These are phyloP conservation scores for Grantiella picta DNA, from an alignment of 2,113 vertebrate species.

Conservation along the genomic window DNA sequence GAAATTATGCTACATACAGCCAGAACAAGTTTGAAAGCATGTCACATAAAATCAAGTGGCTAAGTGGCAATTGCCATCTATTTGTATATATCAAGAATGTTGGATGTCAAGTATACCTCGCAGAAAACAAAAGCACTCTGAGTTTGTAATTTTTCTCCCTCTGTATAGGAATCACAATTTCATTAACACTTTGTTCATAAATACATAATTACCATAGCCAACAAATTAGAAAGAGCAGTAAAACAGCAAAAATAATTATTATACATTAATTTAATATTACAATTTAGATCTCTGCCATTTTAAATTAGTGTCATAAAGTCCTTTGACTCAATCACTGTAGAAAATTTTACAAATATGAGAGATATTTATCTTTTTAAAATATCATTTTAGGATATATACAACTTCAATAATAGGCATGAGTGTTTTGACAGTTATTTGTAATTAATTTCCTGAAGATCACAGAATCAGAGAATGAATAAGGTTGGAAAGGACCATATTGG, in stretches of 20 bases:
- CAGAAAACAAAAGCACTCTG: not conserved
- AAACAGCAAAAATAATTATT: not conserved
- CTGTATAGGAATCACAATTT: not conserved
- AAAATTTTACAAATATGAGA: not conserved
- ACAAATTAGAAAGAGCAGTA: not conserved
- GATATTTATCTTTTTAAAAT: not conserved
- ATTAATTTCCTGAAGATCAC: not conserved
- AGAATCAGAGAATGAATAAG: not conserved
- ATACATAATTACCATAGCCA: not conserved
- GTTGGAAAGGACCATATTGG: not conserved
- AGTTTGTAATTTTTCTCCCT: not conserved
- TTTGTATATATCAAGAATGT: accelerated
- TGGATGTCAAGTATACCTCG: not conserved
- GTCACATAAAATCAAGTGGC: not conserved
- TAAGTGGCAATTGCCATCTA: not conserved
- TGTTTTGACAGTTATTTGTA: not conserved
- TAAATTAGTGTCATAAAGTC: not conserved
- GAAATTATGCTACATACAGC: not conserved
- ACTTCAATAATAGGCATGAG: not conserved
- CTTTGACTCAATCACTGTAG: not conserved
- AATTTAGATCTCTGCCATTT: not conserved
- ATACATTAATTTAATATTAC: not conserved
- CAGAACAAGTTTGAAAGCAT: not conserved
- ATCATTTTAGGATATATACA: not conserved
- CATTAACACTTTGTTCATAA: not conserved